Evolutionary conservation across 30 jellyfish, hydroid and myxozoan genomes (phyloP), one percentile per base, ranked within the genome.

Genomic region (Aurelia aurita complex sp. Pacific): DNA sequence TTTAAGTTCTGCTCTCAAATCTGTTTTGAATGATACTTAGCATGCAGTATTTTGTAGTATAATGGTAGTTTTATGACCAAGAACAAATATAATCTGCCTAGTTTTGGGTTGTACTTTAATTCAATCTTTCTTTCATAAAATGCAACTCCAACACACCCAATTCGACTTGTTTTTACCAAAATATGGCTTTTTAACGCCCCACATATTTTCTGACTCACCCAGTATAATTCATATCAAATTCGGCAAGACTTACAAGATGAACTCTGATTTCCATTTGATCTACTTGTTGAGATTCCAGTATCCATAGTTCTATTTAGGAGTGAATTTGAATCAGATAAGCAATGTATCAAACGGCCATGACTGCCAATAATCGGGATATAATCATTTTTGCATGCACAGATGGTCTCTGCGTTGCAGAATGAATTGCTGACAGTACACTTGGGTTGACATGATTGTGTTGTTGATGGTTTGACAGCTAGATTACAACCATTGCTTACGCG

Each of bases 381-480:
- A 5, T 36, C 13, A 23, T 76, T 64, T 68, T 61, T 43, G 83
- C 95, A 86, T 10, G 73, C 89, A 72, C 95, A 86, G 8, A 57
- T 50, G 11, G 73, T 60, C 38, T 61, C 51, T 46, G 68, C 15
- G n/a, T 69, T 75, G 85, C 95, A 86, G 36, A 64, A 75, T 18
- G 95, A 76, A 77, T 86, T 67, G 69, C 67, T 50, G 43, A 77
- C 89, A 50, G 64, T n/a, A 74, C 95, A 86, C 36, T 61, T 46
- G 59, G 95, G 95, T 17, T 61, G 77, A 43, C 95, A 86, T 19
- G 75, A 64, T 36, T 60, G 62, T 12, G 85, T 62, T 67, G 74
- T 46, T 36, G 95, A 69, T 5, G 95, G 95, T 29, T 75, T 67
- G 36, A n/a, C 68, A 2, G 85, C 76, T 60, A 33, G 42, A 19